Evolutionary conservation across 2,113 vertebrate species (phyloP), one percentile per base, ranked within the genome.

Genomic region (Trogon surrucura): DNA sequence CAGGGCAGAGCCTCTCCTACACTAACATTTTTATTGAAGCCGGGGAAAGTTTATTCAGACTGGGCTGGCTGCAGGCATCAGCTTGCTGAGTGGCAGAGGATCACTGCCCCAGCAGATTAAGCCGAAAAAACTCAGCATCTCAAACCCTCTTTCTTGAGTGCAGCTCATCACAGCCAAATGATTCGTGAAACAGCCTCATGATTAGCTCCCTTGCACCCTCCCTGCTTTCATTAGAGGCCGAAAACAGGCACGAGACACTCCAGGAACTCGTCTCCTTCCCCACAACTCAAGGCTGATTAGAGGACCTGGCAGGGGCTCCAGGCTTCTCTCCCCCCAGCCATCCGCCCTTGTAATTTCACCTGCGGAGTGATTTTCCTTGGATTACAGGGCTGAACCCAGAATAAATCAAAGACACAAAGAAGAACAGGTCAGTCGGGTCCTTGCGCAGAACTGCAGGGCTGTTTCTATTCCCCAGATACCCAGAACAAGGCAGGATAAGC

Each of bases 1-100:
- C 1, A 56, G 80, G 71, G 88, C 85, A 93, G 45, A 92, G 67
- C n/a, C 67, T 85, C 47, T 6, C 12, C 80, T 81, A 77, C 87
- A 85, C 85, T 90, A 86, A 92, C 56, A 25, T 72, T 58, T 91
- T 80, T 61, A 69, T 78, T 32, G 81, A 67, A 57, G 83, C 64
- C 83, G n/a, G 60, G 65, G 80, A 25, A 83, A 90, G 93, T 92
- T 93, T 87, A 6, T 27, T 72, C 69, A 87, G 84, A 0, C 18
- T 1, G 5, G 53, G 22, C 44, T 26, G 61, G 80, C 67, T 10
- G 88, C 50, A 19, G 62, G 78, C 81, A 44, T 11, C 13, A 8
- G 53, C 74, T 77, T 29, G 34, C 44, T 4, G 36, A 48, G 73
- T 1, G 34, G 73, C 70, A 67, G 36, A 80, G 54, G 72, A 77